Evolutionary conservation across 2,888 invertebrate genomes (phyloP).

Genomic region (Teleiodes luculella): DNA sequence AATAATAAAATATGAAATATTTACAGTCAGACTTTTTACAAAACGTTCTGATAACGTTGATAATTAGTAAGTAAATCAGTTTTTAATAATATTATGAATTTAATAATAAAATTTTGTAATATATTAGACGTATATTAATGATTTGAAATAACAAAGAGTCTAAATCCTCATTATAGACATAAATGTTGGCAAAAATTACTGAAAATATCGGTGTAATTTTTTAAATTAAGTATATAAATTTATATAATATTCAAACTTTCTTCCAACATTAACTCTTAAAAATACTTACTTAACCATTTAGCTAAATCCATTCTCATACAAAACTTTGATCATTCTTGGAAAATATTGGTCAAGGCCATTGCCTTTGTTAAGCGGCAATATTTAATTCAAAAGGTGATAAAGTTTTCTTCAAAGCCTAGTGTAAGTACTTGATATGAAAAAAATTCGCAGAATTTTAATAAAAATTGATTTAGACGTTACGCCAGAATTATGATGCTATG

Average conservation of each 20-base stretch:
- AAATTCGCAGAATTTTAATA: not conserved
- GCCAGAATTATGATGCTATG: too few relatives aligned
- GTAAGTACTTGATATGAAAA: too few relatives aligned
- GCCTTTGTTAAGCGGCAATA: too few relatives aligned
- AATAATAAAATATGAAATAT: conserved; percentile 41
- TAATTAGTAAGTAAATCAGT: not conserved
- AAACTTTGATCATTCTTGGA: not conserved
- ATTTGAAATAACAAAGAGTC: too few relatives aligned
- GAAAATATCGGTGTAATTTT: too few relatives aligned
- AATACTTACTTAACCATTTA: not conserved
- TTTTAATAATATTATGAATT: not conserved
- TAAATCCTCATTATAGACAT: too few relatives aligned
- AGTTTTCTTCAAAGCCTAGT: not conserved
- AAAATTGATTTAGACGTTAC: not conserved
- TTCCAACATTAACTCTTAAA: not conserved
- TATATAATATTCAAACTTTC: not conserved
- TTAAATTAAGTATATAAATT: not conserved
- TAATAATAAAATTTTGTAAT: not conserved
- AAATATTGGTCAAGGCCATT: conserved; percentile 4
- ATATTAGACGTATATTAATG: not conserved
- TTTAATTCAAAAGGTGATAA: not conserved
- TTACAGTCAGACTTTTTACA: conserved; percentile 65
- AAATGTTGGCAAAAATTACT: too few relatives aligned
- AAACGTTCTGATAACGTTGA: conserved; percentile 1
- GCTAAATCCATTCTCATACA: not conserved